Percentiles rank a stretch among this genome's conserved stretches.
phyloP scores from a whole-genome alignment of 1,140 invertebrate species.

The Littorina saxatilis region DNA sequence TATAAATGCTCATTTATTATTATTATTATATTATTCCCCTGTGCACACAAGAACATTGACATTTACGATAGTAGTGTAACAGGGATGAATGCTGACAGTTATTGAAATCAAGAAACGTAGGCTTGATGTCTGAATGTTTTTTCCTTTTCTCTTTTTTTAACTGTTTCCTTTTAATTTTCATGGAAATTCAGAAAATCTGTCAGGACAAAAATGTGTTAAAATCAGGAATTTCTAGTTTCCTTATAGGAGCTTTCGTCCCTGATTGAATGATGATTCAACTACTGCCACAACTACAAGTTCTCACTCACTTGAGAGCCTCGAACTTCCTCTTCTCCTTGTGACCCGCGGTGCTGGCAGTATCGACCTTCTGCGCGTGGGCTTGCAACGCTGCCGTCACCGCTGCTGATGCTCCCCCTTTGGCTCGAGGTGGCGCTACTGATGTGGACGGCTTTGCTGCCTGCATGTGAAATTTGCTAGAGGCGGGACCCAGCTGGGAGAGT shows the following conservation, averaged over 20 bases:
- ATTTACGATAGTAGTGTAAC: background rate
- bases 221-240: too few relatives aligned
- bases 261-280: too few relatives aligned
- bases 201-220: too few relatives aligned
- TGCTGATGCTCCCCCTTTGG: slow-evolving; percentile 46
- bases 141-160: too few relatives aligned
- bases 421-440: slow-evolving; percentile 7
- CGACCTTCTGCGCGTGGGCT: slow-evolving; percentile 34
- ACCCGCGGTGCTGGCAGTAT: slow-evolving; percentile 35
- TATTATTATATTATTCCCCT: too few relatives aligned
- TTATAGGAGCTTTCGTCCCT: too few relatives aligned
- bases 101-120: too few relatives aligned
- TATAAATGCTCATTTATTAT: too few relatives aligned
- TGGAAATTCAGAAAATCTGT: too few relatives aligned
- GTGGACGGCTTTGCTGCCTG: slow-evolving; percentile 15
- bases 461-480: slow-evolving; percentile 23
- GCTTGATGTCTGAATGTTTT: too few relatives aligned
- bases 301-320: slow-evolving; percentile 73
- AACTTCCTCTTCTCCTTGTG: slow-evolving; percentile 71
- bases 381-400: slow-evolving; percentile 50
- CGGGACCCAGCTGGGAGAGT: slow-evolving; percentile 14
- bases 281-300: too few relatives aligned
- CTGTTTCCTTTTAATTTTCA: too few relatives aligned
- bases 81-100: background rate
- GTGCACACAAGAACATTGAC: background rate